Evolutionary conservation across 2,888 invertebrate species (phyloP).

Genomic region (Strigamia transsilvanica): DNA sequence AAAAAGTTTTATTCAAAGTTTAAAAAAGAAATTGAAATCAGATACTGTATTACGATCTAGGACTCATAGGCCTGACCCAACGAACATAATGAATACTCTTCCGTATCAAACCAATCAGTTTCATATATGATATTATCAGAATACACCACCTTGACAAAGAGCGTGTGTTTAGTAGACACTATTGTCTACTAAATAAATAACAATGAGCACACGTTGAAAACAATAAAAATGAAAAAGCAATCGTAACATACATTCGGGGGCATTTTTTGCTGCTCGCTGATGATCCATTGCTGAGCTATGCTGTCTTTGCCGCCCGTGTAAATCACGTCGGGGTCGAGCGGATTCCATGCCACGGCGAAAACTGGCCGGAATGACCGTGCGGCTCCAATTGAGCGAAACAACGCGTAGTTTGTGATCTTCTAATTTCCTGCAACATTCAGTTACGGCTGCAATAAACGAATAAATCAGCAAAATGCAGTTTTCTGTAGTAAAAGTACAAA

Average conservation of each 20-base stretch:
- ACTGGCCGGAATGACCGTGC: slow-evolving; percentile 73
- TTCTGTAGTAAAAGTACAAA: too few relatives aligned
- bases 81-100: too few relatives aligned
- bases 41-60: too few relatives aligned
- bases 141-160: too few relatives aligned
- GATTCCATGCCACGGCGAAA: slow-evolving; percentile 74
- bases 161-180: too few relatives aligned
- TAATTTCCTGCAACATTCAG: slow-evolving; percentile 56
- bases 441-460: neutral
- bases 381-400: slow-evolving; percentile 76
- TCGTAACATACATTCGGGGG: slow-evolving; percentile 10
- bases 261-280: slow-evolving; percentile 64
- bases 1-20: too few relatives aligned
- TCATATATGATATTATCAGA: too few relatives aligned
- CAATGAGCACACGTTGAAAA: neutral
- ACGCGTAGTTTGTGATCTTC: slow-evolving; percentile 69
- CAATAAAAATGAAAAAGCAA: neutral
- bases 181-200: neutral
- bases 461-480: too few relatives aligned
- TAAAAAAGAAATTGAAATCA: too few relatives aligned
- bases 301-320: slow-evolving; percentile 75
- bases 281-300: slow-evolving; percentile 73
- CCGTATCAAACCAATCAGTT: too few relatives aligned
- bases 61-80: too few relatives aligned
- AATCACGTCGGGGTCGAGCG: slow-evolving; percentile 70